Conservation (phyloP, 2,888 invertebrate genomes). For the Pediacus dermestoides region DNA sequence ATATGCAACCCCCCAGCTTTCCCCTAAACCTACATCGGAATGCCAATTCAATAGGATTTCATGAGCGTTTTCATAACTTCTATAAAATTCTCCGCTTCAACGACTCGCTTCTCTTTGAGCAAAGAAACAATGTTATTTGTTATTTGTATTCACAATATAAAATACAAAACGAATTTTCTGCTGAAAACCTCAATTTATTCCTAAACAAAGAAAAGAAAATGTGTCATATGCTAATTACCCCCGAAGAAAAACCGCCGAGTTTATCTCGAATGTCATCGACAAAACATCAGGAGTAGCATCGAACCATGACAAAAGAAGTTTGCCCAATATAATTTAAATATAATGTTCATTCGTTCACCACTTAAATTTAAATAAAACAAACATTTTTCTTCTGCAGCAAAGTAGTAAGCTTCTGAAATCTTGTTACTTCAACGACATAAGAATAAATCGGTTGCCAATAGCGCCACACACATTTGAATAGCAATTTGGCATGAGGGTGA, state of each 20-base stretch:
- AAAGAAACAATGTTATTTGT: constrained; percentile 35
- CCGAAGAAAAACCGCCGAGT: too few species aligned
- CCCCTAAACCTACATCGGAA: constrained; percentile 30
- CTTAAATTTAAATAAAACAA: constrained; percentile 50
- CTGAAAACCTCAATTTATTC: constrained; percentile 2
- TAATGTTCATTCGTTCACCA: constrained; percentile 43
- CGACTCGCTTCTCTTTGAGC: constrained; percentile 28
- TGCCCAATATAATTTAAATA: constrained; percentile 40
- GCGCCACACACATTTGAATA: constrained; percentile 51
- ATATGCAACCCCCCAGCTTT: constrained; percentile 21
- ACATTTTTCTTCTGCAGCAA: constrained; percentile 46
- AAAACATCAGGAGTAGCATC: too few species aligned
- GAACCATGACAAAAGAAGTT: constrained; percentile 26
- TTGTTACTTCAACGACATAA: constrained; percentile 48
- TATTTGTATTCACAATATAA: constrained; percentile 33
- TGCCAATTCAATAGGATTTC: constrained; percentile 38
- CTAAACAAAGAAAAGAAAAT: too few species aligned
- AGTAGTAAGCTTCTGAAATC: constrained; percentile 45
- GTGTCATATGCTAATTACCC: too few species aligned
- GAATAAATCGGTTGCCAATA: constrained; percentile 52
- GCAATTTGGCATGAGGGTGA: constrained; percentile 50
- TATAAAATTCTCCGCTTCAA: constrained; percentile 35
- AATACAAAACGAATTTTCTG: constrained; percentile 22
- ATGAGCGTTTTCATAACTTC: constrained; percentile 38
- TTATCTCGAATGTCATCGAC: constrained; percentile 4